Conservation (phyloP, 2,888 invertebrate genomes). For the Cybosia mesomella region DNA sequence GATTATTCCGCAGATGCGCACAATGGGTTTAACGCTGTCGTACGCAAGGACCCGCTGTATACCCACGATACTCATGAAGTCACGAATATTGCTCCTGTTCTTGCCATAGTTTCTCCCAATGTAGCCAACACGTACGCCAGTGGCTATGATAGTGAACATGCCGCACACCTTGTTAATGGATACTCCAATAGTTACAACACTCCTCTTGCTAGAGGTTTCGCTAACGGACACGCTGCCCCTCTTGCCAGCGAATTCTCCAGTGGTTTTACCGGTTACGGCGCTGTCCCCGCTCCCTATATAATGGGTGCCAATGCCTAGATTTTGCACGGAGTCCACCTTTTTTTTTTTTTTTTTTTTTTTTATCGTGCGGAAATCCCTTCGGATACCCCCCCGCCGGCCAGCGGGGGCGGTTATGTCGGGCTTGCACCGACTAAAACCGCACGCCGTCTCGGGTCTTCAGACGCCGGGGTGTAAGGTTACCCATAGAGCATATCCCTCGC, state of each 20-base stretch:
- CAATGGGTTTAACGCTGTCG: constrained; percentile 85
- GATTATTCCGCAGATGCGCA: constrained; percentile 85
- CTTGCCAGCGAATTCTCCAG: not conserved
- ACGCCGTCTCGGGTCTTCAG: too few relatives aligned
- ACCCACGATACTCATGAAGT: not conserved
- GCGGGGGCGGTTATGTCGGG: too few relatives aligned
- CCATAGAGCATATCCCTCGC: too few relatives aligned
- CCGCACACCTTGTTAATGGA: constrained; percentile 54
- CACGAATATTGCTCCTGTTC: constrained; percentile 59
- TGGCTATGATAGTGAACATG: constrained; percentile 19
- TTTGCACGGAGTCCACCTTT: not conserved
- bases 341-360: too few relatives aligned
- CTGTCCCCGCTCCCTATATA: not conserved
- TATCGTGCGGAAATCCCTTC: too few relatives aligned
- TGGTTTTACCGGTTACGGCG: not conserved
- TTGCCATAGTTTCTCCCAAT: constrained; percentile 22
- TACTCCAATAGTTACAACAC: constrained; percentile 35
- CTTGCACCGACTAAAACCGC: too few relatives aligned
- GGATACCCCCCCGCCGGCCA: too few relatives aligned
- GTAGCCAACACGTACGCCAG: not conserved
- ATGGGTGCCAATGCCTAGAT: not conserved
- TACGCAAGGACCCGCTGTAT: constrained; percentile 63
- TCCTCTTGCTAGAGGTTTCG: constrained; percentile 33
- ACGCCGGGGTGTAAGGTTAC: too few relatives aligned
- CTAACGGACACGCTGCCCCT: constrained; percentile 11